phyloP scores from a whole-genome alignment of 2,888 invertebrate genomes.

The Sphaerophoria rueppellii region DNA sequence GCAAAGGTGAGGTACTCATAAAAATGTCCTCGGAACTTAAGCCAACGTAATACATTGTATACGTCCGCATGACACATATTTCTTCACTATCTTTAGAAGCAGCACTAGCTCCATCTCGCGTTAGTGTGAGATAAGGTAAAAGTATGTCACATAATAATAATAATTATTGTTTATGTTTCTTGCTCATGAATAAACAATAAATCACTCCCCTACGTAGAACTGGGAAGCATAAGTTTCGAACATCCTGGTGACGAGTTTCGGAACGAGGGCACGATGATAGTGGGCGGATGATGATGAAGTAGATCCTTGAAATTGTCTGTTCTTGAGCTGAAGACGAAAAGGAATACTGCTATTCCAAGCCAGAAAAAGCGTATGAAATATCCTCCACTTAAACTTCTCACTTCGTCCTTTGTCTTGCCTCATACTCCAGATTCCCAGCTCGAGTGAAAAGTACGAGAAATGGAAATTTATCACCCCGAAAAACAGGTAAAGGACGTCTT shows the following conservation, averaged over 20 bases:
- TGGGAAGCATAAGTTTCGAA: conserved; percentile 35
- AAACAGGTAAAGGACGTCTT: conserved; percentile 3
- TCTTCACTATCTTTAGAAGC: not conserved
- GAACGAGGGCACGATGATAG: not conserved
- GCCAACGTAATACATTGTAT: conserved; percentile 54
- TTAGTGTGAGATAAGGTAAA: not conserved
- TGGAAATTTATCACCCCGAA: conserved; percentile 62
- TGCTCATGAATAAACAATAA: conserved; percentile 70
- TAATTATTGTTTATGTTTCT: conserved; percentile 72
- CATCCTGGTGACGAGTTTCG: not conserved
- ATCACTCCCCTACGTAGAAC: conserved; percentile 56
- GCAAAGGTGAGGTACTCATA: conserved; percentile 52
- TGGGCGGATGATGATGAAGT: conserved; percentile 15
- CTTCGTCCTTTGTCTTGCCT: not conserved
- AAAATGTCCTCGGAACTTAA: conserved; percentile 63
- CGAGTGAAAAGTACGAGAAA: conserved; percentile 57
- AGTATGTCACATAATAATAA: conserved; percentile 64
- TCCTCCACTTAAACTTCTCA: conserved; percentile 26
- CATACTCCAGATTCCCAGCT: conserved; percentile 25
- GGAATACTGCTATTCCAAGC: conserved; percentile 19
- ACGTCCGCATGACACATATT: conserved; percentile 27
- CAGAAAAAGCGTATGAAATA: conserved; percentile 32
- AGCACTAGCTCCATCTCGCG: conserved; percentile 18
- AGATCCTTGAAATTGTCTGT: conserved; percentile 39
- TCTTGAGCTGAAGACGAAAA: conserved; percentile 7